These are phyloP conservation scores for Melanotaenia pygmaea DNA, from an alignment of 2,797 vertebrate species.

Conservation along the genomic window DNA sequence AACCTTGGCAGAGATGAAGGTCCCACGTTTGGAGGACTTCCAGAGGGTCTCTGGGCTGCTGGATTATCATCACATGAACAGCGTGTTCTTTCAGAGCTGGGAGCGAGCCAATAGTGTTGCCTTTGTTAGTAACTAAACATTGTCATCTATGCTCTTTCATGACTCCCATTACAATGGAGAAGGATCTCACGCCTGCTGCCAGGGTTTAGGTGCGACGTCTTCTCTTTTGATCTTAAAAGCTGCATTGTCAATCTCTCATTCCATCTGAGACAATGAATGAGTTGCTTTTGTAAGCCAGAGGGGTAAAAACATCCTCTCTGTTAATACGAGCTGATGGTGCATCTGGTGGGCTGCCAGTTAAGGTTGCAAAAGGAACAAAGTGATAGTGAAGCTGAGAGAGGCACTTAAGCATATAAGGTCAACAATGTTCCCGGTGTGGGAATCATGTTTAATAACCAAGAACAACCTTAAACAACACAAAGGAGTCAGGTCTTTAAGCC, in stretches of 20 bases:
- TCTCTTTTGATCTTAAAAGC: constrained; percentile 43
- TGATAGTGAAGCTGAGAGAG: constrained; percentile 16
- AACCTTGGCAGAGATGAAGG: constrained; percentile 41
- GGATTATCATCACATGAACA: constrained; percentile 54
- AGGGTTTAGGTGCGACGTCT: constrained; percentile 53
- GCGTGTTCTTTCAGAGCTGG: constrained; percentile 57
- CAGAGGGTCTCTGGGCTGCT: constrained; percentile 49
- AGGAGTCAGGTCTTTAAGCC: background rate
- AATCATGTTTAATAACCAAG: background rate
- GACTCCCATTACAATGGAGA: constrained; percentile 31
- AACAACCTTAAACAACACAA: background rate
- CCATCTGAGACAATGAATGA: constrained; percentile 28
- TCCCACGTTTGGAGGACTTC: constrained; percentile 51
- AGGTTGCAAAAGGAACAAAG: constrained; percentile 30
- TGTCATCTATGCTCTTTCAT: constrained; percentile 49
- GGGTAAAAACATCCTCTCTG: constrained; percentile 10
- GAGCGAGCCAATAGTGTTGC: constrained; percentile 39
- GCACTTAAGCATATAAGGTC: constrained; percentile 19
- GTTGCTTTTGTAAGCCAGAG: constrained; percentile 20
- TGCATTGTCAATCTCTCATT: constrained; percentile 29
- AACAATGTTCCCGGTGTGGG: constrained; percentile 1
- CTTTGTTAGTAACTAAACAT: constrained; percentile 53
- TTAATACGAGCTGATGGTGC: constrained; percentile 25
- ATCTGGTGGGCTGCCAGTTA: constrained; percentile 34
- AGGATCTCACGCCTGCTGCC: constrained; percentile 21